phyloP scores from a whole-genome alignment of 2,113 vertebrate genomes.

The Mormyrus lacerda region DNA sequence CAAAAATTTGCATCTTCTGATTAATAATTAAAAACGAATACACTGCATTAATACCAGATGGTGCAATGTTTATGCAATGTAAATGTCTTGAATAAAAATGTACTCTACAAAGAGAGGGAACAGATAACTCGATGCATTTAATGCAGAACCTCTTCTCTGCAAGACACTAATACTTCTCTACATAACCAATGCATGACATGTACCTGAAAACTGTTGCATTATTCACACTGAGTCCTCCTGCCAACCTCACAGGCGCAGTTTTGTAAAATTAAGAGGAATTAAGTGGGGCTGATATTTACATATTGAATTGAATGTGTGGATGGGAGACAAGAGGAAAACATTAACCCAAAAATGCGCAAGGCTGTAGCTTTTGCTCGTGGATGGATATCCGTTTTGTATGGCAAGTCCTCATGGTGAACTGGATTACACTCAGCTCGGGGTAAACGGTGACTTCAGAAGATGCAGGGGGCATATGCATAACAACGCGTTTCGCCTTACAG shows the following conservation, averaged over 20 bases:
- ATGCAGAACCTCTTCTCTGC: not conserved
- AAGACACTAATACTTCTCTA: not conserved
- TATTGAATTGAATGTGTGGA: slow-evolving; percentile 10
- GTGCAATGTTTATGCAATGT: slow-evolving; percentile 6
- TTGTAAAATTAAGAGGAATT: slow-evolving; percentile 4
- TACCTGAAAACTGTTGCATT: slow-evolving; percentile 8
- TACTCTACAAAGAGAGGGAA: not conserved
- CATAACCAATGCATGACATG: not conserved
- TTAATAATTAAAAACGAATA: not conserved
- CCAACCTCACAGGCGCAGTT: not conserved
- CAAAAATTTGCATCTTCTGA: not conserved
- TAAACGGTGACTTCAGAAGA: not conserved
- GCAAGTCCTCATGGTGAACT: not conserved
- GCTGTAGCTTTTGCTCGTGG: not conserved
- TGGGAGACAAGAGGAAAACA: not conserved
- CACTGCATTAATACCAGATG: slow-evolving; percentile 4
- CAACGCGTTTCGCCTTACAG: not conserved
- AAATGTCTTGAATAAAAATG: slow-evolving; percentile 10
- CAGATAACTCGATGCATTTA: not conserved
- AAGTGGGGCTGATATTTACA: slow-evolving; percentile 17
- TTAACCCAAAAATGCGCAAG: not conserved
- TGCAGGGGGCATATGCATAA: not conserved
- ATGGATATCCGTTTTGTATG: not conserved
- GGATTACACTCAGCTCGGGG: not conserved
- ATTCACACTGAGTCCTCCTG: not conserved